Conservation (phyloP, 2,797 vertebrate genomes). For the Sebastes paucispinis region DNA sequence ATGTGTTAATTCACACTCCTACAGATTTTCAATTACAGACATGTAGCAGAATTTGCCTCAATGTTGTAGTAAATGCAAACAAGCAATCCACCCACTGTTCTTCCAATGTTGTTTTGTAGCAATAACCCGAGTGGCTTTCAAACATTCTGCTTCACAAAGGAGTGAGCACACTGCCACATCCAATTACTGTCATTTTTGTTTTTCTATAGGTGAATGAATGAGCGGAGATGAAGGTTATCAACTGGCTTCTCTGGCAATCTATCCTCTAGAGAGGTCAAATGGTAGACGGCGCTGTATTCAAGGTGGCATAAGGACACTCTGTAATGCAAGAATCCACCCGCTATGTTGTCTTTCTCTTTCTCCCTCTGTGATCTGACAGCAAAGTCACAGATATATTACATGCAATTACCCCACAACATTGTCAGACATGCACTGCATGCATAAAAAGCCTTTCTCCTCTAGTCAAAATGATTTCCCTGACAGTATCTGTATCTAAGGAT, state of each 20-base stretch:
- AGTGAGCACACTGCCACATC: slow-evolving; percentile 26
- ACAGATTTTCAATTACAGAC: not conserved
- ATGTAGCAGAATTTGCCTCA: not conserved
- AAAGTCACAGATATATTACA: slow-evolving; percentile 55
- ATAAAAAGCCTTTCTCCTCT: slow-evolving; percentile 32
- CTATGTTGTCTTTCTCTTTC: slow-evolving; percentile 22
- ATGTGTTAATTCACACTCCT: not conserved
- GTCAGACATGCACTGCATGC: slow-evolving; percentile 44
- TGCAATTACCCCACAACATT: slow-evolving; percentile 56
- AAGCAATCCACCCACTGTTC: not conserved
- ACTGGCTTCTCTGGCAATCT: slow-evolving; percentile 33
- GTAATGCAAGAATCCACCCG: slow-evolving; percentile 16
- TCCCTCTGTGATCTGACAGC: slow-evolving; percentile 34
- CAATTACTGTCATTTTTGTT: slow-evolving; percentile 57
- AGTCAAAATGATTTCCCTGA: slow-evolving; percentile 21
- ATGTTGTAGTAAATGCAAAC: not conserved
- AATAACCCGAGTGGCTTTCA: slow-evolving; percentile 12
- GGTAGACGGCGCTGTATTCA: slow-evolving; percentile 25
- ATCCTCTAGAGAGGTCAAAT: slow-evolving; percentile 37
- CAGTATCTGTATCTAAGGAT: slow-evolving; percentile 24
- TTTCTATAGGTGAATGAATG: slow-evolving; percentile 55
- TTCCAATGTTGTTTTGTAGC: not conserved
- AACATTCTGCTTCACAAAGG: slow-evolving; percentile 25
- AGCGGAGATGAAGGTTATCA: slow-evolving; percentile 54
- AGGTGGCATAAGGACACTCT: slow-evolving; percentile 51